Evolutionary conservation across 1,140 invertebrate genomes (phyloP), one percentile per base, ranked within the genome.

Genomic region (Diachasmimorpha longicaudata): DNA sequence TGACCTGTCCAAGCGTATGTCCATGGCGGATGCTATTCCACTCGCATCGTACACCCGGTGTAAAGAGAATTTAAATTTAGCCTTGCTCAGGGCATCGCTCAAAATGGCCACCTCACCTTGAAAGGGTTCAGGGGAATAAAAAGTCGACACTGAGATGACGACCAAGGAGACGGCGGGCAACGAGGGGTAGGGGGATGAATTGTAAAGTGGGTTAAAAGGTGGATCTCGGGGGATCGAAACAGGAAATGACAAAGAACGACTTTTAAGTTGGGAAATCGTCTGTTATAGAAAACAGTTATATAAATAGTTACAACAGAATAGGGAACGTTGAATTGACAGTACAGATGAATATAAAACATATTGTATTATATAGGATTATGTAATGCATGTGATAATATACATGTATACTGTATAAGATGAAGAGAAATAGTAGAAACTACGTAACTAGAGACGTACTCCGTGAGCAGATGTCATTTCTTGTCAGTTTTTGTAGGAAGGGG

Each of bases 11-110:
- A 21, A n/a, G 48, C 13, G 48, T 19, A 55, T 55, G 8, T n/a
- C 19, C 19, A 16, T 19, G n/a, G 48, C 4, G 14, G 48, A 55
- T 10, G 48, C 48, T 13, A 55, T 55, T 55, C 14, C 19, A 13
- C 42, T 52, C 10, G 39, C 25, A 48, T 48, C 44, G 44, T 48
- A 10, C 19, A 19, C 42, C 44, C 10, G 19, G n/a, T 74, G 67
- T 23, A 37, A 0, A 39, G 14, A 52, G 68, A 69, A 74, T 74
- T 68, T 69, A 71, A 79, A 79, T 75, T 79, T 75, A 77, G 74
- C 68, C 75, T 67, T 42, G 66, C 58, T 73, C 70, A 77, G 48
- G 48, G 48, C 48, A 55, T 13, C 19, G 48, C 9, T 55, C 8
- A 55, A 19, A 55, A n/a, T 55, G 48, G 48, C 48, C 1, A 55